Conservation (phyloP, 1,140 invertebrate species). For the Hylaeus volcanicus region DNA sequence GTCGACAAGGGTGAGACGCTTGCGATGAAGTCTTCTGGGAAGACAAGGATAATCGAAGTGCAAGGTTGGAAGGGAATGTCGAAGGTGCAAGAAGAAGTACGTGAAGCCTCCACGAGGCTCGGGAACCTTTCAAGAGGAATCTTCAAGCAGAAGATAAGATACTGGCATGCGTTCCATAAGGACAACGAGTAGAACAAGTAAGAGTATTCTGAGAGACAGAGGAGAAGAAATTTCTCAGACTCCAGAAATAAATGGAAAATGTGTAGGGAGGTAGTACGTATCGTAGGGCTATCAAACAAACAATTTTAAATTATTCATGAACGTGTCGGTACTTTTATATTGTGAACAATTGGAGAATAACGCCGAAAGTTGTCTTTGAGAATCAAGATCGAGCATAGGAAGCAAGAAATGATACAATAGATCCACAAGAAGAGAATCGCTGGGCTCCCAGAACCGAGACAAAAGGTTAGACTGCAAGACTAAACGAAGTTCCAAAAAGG, state of each 20-base stretch:
- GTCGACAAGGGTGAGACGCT: neutral
- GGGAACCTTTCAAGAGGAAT: neutral
- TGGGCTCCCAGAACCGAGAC: too few species aligned
- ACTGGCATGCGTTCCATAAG: too few species aligned
- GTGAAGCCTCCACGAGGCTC: neutral
- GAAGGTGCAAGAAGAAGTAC: neutral
- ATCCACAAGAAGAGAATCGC: neutral
- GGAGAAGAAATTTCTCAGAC: constrained; percentile 5
- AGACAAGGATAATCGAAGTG: neutral
- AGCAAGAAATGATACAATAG: too few species aligned
- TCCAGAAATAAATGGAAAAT: neutral
- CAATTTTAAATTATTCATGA: too few species aligned
- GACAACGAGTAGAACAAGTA: too few species aligned
- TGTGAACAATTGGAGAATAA: too few species aligned
- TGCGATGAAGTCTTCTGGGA: neutral
- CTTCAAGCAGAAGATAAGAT: neutral
- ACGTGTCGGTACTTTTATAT: too few species aligned
- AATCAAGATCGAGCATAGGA: too few species aligned
- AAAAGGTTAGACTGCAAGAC: too few species aligned
- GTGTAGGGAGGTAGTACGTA: too few species aligned
- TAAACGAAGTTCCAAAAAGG: neutral
- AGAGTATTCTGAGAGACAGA: constrained; percentile 1
- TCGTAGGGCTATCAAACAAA: too few species aligned
- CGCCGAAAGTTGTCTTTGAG: too few species aligned
- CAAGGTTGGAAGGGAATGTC: neutral